Evolutionary conservation across 2,888 invertebrate species (phyloP), one percentile per base, ranked within the genome.

Genomic region (Stenotaenia linearis): DNA sequence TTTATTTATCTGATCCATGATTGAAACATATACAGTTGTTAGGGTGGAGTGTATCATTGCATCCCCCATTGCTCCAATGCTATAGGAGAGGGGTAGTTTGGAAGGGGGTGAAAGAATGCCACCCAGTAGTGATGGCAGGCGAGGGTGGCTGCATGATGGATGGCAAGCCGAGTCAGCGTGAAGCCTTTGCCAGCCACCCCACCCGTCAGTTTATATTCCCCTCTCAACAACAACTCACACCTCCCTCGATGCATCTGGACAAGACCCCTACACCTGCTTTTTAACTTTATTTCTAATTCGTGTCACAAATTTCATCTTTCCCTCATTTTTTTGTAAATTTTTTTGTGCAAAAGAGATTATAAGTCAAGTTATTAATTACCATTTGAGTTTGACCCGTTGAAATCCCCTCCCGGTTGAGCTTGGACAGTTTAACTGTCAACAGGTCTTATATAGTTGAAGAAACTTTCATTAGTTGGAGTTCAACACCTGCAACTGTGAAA

Each of bases 141-240:
- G 69, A 69, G 69, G 69, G 69, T 69, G 69, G 69, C 69, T 69
- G 28, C 28, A 69, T 69, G 69, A 69, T 69, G 69, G 69, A 69
- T 69, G 69, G 69, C 25, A 10, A 15, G 25, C 15, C 69, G 69
- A 69, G 69, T 69, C 69, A 69, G 69, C 69, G 69, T 69, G 69
- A 69, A 69, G 69, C 28, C 69, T 69, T 15, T 12, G 69, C 69
- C 50, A 69, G 69, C 69, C 69, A 69, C 69, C 69, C 69, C 69
- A 69, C 69, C 69, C 69, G 69, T 69, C 69, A 69, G 69, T 69
- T 69, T 69, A 69, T 69, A 69, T 69, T 69, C 69, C 69, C 69
- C 69, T 69, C 69, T 69, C 69, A 69, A 69, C 69, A 69, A 69
- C 69, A 69, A 69, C 25, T 69, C 69, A 28, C 69, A 69, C 69